phyloP scores from a whole-genome alignment of 2,113 vertebrate genomes.

The Tichodroma muraria region DNA sequence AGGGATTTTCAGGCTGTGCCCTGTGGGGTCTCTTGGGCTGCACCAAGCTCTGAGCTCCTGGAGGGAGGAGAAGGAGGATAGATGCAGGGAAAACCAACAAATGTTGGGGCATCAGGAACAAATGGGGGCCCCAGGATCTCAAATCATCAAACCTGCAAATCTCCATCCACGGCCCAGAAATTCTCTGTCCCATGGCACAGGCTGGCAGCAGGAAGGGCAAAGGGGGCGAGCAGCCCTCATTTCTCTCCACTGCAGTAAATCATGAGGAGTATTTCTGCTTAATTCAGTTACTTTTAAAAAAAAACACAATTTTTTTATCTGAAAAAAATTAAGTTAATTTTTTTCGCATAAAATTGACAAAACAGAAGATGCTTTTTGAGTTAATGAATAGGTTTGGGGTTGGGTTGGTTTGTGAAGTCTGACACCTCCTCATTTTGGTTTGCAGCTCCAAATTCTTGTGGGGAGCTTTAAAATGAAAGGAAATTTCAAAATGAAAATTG shows the following conservation, averaged over 20 bases:
- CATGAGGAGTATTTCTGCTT: background rate
- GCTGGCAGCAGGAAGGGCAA: background rate
- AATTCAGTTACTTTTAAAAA: background rate
- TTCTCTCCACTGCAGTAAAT: background rate
- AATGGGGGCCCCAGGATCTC: fast-evolving
- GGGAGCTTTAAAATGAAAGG: background rate
- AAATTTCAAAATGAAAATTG: background rate
- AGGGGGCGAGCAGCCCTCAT: background rate
- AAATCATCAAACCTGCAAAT: background rate
- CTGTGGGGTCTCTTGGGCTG: background rate
- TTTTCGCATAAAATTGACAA: background rate
- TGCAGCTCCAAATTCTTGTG: background rate
- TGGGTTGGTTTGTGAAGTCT: background rate
- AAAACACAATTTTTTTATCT: background rate
- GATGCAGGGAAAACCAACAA: background rate
- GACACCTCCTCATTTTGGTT: background rate
- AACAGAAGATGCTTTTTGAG: background rate
- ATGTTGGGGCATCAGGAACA: background rate
- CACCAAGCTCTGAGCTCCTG: fast-evolving
- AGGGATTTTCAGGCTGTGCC: background rate
- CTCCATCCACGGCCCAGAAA: background rate
- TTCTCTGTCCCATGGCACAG: background rate
- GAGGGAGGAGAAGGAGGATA: background rate
- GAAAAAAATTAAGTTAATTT: background rate
- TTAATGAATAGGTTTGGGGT: background rate